Conservation (phyloP, 2,797 vertebrate species). For the Cyclura pinguis region DNA sequence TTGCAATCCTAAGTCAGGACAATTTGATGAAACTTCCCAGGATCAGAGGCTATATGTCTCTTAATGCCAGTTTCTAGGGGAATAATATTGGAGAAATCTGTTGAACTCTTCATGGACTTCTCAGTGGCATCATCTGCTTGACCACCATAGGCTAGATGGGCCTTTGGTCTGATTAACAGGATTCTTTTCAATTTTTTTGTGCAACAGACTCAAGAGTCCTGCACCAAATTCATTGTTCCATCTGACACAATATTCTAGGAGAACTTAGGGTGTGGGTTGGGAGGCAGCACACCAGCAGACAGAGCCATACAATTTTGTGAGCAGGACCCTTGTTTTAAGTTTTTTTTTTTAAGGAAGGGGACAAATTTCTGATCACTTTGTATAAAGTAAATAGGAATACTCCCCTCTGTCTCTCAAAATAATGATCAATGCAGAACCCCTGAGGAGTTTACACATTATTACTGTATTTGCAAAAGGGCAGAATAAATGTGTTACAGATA, state of each 20-base stretch:
- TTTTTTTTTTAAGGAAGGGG: neutral
- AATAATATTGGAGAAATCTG: neutral
- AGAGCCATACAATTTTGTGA: neutral
- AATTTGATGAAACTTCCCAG: neutral
- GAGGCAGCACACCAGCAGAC: neutral
- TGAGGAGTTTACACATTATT: no score
- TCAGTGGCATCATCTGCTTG: neutral
- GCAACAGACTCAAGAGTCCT: no score
- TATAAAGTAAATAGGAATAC: neutral
- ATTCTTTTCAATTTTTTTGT: no score
- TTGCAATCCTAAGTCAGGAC: neutral
- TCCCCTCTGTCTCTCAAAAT: neutral
- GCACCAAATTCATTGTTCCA: no score
- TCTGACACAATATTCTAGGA: neutral
- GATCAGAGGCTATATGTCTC: neutral
- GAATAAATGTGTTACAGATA: no score
- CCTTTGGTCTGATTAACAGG: no score
- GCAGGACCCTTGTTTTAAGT: neutral
- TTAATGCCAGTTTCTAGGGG: neutral
- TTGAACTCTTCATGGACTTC: neutral
- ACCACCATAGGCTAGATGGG: neutral
- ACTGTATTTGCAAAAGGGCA: no score
- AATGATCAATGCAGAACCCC: no score
- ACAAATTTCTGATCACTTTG: neutral
- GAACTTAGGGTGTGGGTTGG: neutral